phyloP scores from a whole-genome alignment of 2,113 vertebrate species.

The Nothobranchius kuhntae region DNA sequence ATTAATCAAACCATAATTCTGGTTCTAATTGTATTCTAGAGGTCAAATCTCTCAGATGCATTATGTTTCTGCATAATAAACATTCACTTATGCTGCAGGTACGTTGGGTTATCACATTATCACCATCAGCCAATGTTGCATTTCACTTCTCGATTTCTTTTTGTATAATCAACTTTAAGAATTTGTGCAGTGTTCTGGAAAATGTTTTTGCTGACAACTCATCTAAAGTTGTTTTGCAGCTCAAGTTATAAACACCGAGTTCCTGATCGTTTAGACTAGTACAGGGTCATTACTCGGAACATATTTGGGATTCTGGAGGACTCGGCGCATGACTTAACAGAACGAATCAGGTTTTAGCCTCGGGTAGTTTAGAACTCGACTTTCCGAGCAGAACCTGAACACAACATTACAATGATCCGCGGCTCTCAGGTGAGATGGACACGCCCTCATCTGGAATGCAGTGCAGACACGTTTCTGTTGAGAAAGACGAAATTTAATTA shows the following conservation, averaged over 20 bases:
- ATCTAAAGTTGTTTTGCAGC: too few species aligned
- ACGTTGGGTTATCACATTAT: too few species aligned
- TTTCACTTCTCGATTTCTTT: too few species aligned
- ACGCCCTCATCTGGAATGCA: slow-evolving; percentile 11
- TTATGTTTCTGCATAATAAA: too few species aligned
- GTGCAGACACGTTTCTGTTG: neutral
- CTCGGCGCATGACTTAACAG: neutral
- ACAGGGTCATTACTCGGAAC: neutral
- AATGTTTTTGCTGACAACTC: too few species aligned
- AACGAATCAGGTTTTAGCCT: neutral
- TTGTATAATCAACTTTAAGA: too few species aligned
- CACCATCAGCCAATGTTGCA: too few species aligned
- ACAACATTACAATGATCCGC: neutral
- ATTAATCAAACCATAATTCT: neutral
- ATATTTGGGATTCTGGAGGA: neutral
- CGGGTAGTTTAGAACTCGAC: neutral
- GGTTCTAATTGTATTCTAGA: neutral
- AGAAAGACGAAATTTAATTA: neutral
- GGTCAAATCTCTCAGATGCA: neutral
- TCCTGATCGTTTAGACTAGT: too few species aligned
- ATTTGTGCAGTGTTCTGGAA: too few species aligned
- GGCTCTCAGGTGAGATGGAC: slow-evolving; percentile 7
- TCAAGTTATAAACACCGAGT: too few species aligned
- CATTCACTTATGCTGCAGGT: too few species aligned
- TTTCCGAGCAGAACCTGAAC: slow-evolving; percentile 23